Evolutionary conservation across 2,888 invertebrate genomes (phyloP).

Genomic region (Nesidiocoris tenuis): DNA sequence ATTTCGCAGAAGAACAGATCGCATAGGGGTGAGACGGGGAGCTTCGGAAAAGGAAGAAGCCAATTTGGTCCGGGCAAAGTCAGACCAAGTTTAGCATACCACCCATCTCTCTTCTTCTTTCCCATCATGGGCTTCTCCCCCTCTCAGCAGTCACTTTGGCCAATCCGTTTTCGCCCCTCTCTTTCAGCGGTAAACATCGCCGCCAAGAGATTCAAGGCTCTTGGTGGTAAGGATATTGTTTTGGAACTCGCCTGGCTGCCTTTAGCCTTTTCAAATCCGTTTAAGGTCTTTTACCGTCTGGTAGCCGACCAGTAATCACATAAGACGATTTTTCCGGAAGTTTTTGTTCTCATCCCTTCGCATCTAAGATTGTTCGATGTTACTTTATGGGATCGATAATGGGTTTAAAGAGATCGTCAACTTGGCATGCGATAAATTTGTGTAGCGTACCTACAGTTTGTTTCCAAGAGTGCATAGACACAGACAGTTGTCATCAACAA

Average conservation of each 20-base stretch:
- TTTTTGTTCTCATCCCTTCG: neutral
- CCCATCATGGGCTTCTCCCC: neutral
- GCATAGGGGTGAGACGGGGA: neutral
- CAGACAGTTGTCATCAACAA: too few relatives aligned
- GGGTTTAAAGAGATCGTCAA: too few relatives aligned
- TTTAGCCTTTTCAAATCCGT: neutral
- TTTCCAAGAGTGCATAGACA: too few relatives aligned
- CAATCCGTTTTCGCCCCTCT: neutral
- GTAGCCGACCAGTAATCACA: neutral
- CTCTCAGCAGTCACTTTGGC: neutral
- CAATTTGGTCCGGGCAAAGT: slow-evolving; percentile 4
- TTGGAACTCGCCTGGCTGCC: neutral
- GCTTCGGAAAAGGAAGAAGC: neutral
- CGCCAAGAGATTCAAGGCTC: neutral
- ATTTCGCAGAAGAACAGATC: slow-evolving; percentile 18
- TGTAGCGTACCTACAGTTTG: too few relatives aligned
- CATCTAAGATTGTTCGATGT: too few relatives aligned
- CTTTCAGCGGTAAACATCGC: slow-evolving; percentile 15
- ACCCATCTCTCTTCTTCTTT: neutral
- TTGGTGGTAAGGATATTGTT: neutral
- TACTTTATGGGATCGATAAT: too few relatives aligned
- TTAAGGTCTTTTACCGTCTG: neutral
- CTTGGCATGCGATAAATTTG: too few relatives aligned
- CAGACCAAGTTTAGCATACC: slow-evolving; percentile 22
- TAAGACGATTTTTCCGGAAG: neutral